These are phyloP conservation scores for Camelus dromedarius DNA, from an alignment of 2,113 vertebrate genomes.

Conservation along the genomic window DNA sequence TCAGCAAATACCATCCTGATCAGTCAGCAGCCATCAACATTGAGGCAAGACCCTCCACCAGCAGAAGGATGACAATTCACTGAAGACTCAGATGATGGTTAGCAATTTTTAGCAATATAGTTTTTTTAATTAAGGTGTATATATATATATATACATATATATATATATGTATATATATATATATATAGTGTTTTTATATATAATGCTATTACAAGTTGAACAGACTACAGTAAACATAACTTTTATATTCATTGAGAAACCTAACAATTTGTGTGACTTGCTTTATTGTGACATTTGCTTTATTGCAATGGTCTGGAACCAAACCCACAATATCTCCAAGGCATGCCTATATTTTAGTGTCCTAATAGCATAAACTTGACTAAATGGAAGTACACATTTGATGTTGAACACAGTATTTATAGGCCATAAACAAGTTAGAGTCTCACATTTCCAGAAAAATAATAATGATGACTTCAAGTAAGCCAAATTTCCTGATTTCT, in stretches of 20 bases:
- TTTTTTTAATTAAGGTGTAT: background rate
- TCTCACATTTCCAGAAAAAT: background rate
- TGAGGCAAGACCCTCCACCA: background rate
- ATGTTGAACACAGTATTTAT: slow-evolving; percentile 18
- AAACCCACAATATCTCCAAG: background rate
- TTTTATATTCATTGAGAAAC: background rate
- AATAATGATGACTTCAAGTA: background rate
- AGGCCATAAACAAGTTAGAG: background rate
- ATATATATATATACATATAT: background rate
- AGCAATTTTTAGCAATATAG: background rate
- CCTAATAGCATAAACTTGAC: background rate
- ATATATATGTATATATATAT: background rate
- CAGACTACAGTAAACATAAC: background rate
- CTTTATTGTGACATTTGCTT: background rate
- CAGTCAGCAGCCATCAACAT: background rate
- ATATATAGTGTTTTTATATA: background rate
- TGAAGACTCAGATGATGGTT: background rate
- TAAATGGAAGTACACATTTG: background rate
- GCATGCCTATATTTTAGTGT: background rate
- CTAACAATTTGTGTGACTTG: background rate
- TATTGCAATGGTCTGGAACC: background rate
- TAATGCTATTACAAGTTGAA: background rate
- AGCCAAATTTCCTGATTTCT: background rate
- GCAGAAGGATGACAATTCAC: background rate
- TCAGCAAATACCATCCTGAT: background rate